Base-by-base conservation (phyloP, 2,888 invertebrate genomes). In the Caenorhabditis panamensis region DNA sequence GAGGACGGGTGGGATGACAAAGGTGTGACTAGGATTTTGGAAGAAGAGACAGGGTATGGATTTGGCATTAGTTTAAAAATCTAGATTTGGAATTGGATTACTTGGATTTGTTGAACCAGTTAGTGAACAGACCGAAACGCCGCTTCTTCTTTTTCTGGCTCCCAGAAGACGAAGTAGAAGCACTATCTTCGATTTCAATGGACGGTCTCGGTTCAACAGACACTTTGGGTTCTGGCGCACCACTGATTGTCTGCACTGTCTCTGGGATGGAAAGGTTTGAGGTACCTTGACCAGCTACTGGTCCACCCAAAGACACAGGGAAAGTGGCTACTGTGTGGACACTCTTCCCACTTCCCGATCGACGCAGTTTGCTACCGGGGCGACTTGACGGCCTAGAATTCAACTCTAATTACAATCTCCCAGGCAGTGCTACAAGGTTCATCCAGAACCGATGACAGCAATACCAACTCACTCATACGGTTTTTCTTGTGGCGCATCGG, bases 401-500 rank as follows among this genome's bases (percentile, higher is more conserved):
- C 9, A 13, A 41, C 13, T 9, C 31, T 37, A 26, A 9, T 61
- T 13, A n/a, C 22, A 22, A 20, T 24, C 37, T 31, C 5, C 4
- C 31, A 31, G 31, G 9, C 31, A 6, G 31, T 31, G n/a, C n/a
- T n/a, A n/a, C n/a, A n/a, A n/a, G n/a, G n/a, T n/a, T n/a, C n/a
- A n/a, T n/a, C n/a, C n/a, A n/a, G n/a, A n/a, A n/a, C n/a, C n/a
- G n/a, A 31, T 31, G 31, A 6, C 16, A 26, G 54, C 13, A n/a
- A 5, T 41, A 47, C 31, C n/a, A 62, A 77, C 85, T 71, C 67
- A 85, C 85, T 83, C 83, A 66, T 85, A 83, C 8, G 83, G 79
- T 49, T 79, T 83, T 22, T 85, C 83, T 37, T 77, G 76, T 2
- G 83, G 85, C 13, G 69, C 80, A 44, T 88, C 88, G 26, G 84